Base-by-base conservation (phyloP, 2,888 invertebrate genomes). In the Isoperla grammatica region DNA sequence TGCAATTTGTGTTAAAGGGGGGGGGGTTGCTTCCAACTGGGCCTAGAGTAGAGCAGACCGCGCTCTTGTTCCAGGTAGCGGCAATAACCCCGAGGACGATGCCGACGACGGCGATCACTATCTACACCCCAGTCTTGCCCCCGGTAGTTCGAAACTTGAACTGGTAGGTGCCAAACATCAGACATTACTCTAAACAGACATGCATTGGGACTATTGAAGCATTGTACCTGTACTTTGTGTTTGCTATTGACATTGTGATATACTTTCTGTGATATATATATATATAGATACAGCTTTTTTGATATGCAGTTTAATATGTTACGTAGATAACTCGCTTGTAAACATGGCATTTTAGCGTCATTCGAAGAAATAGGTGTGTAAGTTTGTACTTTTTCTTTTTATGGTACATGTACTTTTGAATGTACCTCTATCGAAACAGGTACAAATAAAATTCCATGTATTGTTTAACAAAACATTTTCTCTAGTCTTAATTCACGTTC, bases 51-150 rank as follows among this genome's bases (percentile, higher is more conserved):
- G 8, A 29, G 5, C 29, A 29, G 29, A 6, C 29, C 29, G 1
- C 9, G 5, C n/a, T 55, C 20, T 55, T 8, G 12, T 54, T 59
- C n/a, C 20, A 56, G 60, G 39, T 20, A 49, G 29, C 29, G 8
- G 29, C 29, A 29, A 29, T 29, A 29, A 29, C 29, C 46, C 46
- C 13, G 37, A 39, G 8, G 29, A 29, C 4, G 79, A 79, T 59
- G 72, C 73, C 57, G 72, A 71, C 8, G 68, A 68, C 46, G 79
- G 78, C 63, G 85, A 84, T 53, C 82, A 86, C 62, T 94, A 94
- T 70, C 78, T 94, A 19, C 94, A 94, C 74, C 93, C 92, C n/a
- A 89, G 88, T 71, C 78, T 93, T 64, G 74, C 74, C 15, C 69
- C 76, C n/a, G 78, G 84, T 3, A 76, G 83, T 59, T 72, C 73